These are phyloP conservation scores for Branchipolynoe longqiensis DNA, from an alignment of 2,888 invertebrate genomes.

Conservation along the genomic window DNA sequence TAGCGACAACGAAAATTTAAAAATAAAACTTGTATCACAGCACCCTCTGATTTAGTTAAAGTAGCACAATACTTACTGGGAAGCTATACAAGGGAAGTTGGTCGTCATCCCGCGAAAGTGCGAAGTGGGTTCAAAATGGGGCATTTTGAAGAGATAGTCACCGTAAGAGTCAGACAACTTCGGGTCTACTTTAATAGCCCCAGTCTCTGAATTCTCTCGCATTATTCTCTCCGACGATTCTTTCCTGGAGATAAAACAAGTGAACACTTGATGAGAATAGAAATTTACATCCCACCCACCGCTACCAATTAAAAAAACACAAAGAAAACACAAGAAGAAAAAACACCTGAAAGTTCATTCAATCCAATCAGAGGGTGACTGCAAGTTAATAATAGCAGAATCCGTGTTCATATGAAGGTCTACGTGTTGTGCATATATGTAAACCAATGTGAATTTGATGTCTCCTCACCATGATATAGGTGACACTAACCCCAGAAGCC, in stretches of 20 bases:
- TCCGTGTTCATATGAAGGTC: too few relatives aligned
- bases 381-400: too few relatives aligned
- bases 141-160: background rate
- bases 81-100: constrained; percentile 21
- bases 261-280: too few relatives aligned
- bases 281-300: too few relatives aligned
- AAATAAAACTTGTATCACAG: too few relatives aligned
- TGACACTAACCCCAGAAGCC: too few relatives aligned
- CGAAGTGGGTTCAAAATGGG: background rate
- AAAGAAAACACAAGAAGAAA: background rate
- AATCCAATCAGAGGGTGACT: too few relatives aligned
- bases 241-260: background rate
- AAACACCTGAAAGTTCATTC: too few relatives aligned
- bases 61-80: constrained; percentile 4
- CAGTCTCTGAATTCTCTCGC: background rate
- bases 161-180: background rate
- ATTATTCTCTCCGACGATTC: background rate
- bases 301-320: too few relatives aligned
- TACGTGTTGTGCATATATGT: too few relatives aligned
- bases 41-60: background rate
- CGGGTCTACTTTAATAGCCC: background rate
- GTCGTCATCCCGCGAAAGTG: background rate
- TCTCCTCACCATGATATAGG: too few relatives aligned
- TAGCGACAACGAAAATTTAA: background rate
- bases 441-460: too few relatives aligned